A percentile compares a stretch with the other conserved stretches of the same genome.
These are phyloP conservation scores for Limosa lapponica DNA, from an alignment of 2,797 vertebrate genomes.

Conservation along the genomic window DNA sequence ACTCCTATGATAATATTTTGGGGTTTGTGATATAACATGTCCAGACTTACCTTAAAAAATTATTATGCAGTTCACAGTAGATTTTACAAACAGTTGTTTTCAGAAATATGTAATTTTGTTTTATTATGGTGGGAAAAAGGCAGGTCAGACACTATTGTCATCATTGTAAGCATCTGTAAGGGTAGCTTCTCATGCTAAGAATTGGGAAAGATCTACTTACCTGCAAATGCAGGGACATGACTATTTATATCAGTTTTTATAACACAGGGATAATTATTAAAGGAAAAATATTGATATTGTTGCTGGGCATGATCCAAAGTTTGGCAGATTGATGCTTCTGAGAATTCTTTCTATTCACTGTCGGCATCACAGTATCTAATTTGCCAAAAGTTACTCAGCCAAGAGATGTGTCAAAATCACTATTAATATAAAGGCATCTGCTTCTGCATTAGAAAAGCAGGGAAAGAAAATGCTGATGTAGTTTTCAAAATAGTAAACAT, in stretches of 20 bases:
- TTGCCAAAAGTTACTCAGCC: neutral
- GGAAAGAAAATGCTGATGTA: neutral
- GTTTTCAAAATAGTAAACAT: neutral
- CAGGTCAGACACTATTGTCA: neutral
- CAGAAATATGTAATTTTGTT: neutral
- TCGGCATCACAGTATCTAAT: neutral
- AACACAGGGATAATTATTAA: neutral
- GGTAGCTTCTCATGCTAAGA: neutral
- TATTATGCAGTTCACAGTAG: neutral
- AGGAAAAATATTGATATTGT: neutral
- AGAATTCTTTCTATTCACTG: neutral
- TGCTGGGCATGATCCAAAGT: neutral
- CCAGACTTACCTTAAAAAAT: neutral
- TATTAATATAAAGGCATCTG: slow-evolving; percentile 15
- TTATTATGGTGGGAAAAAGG: neutral
- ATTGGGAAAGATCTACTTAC: neutral
- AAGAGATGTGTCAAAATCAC: slow-evolving; percentile 11
- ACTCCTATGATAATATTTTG: neutral
- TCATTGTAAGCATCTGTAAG: neutral
- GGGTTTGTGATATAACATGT: neutral
- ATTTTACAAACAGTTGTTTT: neutral
- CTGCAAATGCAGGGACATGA: neutral
- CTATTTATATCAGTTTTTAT: neutral
- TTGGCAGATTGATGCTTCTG: neutral
- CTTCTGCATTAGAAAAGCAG: neutral